Percentiles rank a stretch among this genome's conserved stretches.
phyloP scores from a whole-genome alignment of 2,113 vertebrate genomes.

The Sander vitreus region DNA sequence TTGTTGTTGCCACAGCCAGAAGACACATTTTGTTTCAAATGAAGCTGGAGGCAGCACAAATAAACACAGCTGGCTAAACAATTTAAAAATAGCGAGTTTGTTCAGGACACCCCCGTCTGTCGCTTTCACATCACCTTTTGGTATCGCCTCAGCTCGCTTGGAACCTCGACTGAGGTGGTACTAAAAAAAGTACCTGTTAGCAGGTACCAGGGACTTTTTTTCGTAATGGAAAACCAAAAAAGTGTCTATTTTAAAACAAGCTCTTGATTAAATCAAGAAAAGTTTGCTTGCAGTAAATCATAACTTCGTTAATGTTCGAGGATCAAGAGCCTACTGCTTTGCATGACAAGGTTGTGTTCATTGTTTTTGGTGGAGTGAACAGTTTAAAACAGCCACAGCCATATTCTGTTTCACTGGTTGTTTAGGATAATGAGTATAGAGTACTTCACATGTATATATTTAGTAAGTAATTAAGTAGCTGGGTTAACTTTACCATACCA shows the following conservation, averaged over 20 bases:
- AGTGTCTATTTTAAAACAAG: not conserved
- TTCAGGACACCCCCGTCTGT: too few species aligned
- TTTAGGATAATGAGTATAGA: not conserved
- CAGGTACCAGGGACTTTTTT: too few species aligned
- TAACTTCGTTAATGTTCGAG: not conserved
- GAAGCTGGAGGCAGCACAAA: too few species aligned
- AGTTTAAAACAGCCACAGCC: not conserved
- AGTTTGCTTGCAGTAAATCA: not conserved
- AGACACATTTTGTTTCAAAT: too few species aligned
- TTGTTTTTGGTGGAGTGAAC: not conserved
- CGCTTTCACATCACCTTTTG: too few species aligned
- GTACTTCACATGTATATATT: not conserved
- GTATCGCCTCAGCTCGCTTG: too few species aligned
- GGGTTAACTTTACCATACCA: not conserved
- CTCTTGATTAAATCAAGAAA: not conserved
- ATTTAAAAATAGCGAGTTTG: too few species aligned
- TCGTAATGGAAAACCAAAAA: too few species aligned
- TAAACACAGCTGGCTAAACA: too few species aligned
- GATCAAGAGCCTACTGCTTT: not conserved
- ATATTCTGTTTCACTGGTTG: not conserved
- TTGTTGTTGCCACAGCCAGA: too few species aligned
- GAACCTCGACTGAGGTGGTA: too few species aligned
- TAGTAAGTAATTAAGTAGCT: not conserved
- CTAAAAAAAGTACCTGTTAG: too few species aligned
- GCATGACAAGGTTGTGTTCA: not conserved